Evolutionary conservation across 2,797 vertebrate genomes (phyloP).

Genomic region (Adelosebastes latens): DNA sequence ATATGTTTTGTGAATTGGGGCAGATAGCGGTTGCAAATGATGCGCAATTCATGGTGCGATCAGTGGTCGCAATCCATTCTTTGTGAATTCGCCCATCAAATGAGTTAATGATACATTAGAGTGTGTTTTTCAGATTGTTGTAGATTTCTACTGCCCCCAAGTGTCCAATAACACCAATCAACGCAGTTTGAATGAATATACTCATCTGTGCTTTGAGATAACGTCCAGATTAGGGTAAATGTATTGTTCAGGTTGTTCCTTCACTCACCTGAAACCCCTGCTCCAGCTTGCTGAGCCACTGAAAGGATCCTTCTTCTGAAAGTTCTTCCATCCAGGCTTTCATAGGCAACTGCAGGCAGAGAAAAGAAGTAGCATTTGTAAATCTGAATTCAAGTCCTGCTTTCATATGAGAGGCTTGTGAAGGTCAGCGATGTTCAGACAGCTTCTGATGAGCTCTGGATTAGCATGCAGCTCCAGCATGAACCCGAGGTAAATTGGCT

Average conservation of each 20-base stretch:
- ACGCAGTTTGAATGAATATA: background rate
- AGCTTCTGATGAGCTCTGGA: slow-evolving; percentile 14
- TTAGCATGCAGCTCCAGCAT: slow-evolving; percentile 33
- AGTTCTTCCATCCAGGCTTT: slow-evolving; percentile 87
- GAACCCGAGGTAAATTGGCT: slow-evolving; percentile 10
- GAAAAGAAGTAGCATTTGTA: background rate
- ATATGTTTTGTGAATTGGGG: too few species aligned
- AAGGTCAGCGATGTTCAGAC: slow-evolving; percentile 9
- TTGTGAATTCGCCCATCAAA: background rate
- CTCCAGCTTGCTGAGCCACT: slow-evolving; percentile 88
- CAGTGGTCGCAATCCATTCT: too few species aligned
- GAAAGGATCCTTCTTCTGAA: slow-evolving; percentile 75
- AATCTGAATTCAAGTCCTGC: background rate
- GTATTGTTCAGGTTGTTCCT: background rate
- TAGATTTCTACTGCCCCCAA: background rate
- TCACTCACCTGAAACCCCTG: slow-evolving; percentile 83
- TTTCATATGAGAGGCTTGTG: background rate
- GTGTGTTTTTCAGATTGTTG: background rate
- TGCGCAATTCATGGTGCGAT: background rate
- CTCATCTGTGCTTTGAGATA: background rate
- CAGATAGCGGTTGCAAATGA: background rate
- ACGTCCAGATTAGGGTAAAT: too few species aligned
- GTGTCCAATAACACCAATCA: background rate
- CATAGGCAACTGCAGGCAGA: slow-evolving; percentile 81
- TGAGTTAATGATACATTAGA: background rate